Evolutionary conservation across 2,113 vertebrate genomes (phyloP), one percentile per base, ranked within the genome.

Genomic region (Orthonyx spaldingii): DNA sequence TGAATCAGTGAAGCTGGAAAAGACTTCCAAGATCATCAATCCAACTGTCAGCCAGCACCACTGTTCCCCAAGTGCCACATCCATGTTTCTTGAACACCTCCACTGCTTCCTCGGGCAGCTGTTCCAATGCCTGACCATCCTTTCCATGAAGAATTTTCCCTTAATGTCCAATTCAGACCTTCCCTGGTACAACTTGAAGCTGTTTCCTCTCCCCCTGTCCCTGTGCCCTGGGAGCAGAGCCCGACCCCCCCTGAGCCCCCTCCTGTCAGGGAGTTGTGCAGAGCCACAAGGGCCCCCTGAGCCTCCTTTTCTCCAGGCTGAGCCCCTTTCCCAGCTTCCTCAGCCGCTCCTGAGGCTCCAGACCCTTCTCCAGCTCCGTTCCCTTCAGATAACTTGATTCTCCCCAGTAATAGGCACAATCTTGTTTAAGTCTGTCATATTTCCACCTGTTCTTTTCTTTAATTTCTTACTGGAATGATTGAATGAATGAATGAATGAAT

Each of bases 351-450:
- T 57, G 59, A 5, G 0, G 22, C 15, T 57, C 10, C 68, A 72
- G 37, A 0, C 16, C 52, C 37, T 63, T 80, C 47, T 22, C 23
- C 37, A 39, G 52, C 44, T 52, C 39, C 0, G 0, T 15, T 52
- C 28, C 39, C 19, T 52, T 74, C 60, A 63, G 27, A 66, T 10
- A 39, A 11, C 5, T 44, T 20, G 6, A 56, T 74, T 79, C 83
- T 39, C 26, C 37, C n/a, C 33, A 37, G 6, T 7, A 85, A 74
- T 0, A 53, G 11, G 11, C n/a, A 82, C 49, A 71, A 32, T 63
- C 16, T 39, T 63, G 16, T n/a, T 1, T 19, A n/a, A 30, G 4
- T 32, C 24, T 64, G 2, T 46, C 5, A 11, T 52, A 28, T 64
- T 79, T 82, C 16, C 16, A 85, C 35, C 33, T 68, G 23, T 66